A percentile compares a stretch with the other conserved stretches of the same genome.
phyloP scores from a whole-genome alignment of 2,888 invertebrate species.

The Neoitamus cyanurus region DNA sequence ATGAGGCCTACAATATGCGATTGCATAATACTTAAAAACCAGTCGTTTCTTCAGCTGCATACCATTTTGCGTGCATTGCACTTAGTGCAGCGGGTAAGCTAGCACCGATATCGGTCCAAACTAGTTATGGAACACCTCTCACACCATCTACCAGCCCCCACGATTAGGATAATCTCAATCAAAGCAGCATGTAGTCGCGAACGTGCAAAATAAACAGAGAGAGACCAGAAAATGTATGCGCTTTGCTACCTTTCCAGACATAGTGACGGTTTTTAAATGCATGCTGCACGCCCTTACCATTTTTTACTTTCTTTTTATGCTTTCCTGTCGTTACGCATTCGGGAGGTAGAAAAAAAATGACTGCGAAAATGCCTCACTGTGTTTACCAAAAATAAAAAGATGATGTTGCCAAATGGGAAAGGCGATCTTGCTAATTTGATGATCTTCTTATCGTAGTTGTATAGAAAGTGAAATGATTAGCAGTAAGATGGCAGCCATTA shows the following conservation, averaged over 20 bases:
- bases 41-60: not conserved
- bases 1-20: not conserved
- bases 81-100: not conserved
- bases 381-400: not conserved
- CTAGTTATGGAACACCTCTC: not conserved
- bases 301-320: not conserved
- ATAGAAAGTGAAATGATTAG: not conserved
- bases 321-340: not conserved
- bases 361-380: not conserved
- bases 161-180: not conserved
- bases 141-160: not conserved
- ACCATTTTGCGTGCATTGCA: not conserved
- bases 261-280: not conserved
- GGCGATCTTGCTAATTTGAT: not conserved
- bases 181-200: not conserved
- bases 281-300: not conserved
- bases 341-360: not conserved
- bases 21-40: not conserved
- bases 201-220: not conserved
- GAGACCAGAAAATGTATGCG: not conserved
- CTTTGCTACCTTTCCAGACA: not conserved
- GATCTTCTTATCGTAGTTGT: not conserved
- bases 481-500: not conserved
- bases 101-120: not conserved
- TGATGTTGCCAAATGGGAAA: not conserved